Conservation (phyloP, 2,113 vertebrate genomes). For the Ochotona princeps region DNA sequence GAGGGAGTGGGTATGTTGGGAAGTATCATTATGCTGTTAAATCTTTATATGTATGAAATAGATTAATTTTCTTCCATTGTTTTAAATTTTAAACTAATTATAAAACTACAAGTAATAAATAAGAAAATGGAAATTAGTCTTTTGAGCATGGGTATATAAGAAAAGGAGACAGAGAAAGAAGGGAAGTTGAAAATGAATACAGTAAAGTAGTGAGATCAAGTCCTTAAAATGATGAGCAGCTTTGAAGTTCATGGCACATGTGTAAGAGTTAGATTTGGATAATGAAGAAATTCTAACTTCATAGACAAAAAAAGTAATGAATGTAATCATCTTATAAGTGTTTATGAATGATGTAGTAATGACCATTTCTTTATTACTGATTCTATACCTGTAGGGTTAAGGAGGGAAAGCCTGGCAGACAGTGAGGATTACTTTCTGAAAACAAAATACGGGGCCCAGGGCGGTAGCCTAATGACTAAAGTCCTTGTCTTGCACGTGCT, state of each 20-base stretch:
- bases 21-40: no score
- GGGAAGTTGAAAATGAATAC: conserved; percentile 41
- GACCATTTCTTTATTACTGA: conserved; percentile 48
- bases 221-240: conserved; percentile 15
- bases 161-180: background rate
- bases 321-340: conserved; percentile 24
- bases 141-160: background rate
- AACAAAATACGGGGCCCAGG: no score
- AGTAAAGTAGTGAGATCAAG: conserved; percentile 46
- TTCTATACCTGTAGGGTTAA: background rate
- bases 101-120: no score
- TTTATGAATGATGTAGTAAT: conserved; percentile 19
- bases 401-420: conserved; percentile 2
- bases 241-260: background rate
- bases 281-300: background rate
- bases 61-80: no score
- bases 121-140: background rate
- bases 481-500: no score
- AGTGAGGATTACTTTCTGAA: background rate
- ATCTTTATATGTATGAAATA: no score
- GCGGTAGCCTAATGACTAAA: no score
- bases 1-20: background rate
- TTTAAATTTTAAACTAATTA: no score
- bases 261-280: background rate
- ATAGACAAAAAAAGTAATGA: background rate